Conservation (phyloP, 2,113 vertebrate genomes). For the Recurvirostra avosetta region DNA sequence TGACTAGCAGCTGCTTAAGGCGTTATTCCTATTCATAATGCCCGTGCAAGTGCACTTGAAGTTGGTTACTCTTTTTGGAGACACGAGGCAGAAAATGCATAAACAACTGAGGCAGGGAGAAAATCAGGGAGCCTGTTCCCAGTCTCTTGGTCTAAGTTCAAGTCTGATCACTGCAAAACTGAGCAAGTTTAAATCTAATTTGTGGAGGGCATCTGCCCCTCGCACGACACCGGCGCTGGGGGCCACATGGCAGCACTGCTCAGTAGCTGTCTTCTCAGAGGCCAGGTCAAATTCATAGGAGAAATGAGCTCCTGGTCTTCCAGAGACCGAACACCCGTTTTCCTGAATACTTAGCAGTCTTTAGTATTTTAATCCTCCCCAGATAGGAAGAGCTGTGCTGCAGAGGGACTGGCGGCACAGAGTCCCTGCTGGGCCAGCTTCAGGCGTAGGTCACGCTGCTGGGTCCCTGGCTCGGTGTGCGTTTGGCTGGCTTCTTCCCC, state of each 20-base stretch:
- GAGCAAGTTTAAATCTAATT: neutral
- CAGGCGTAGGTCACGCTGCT: fast-evolving
- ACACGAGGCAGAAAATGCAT: slow-evolving; percentile 14
- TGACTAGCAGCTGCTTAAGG: slow-evolving; percentile 54
- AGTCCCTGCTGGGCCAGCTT: neutral
- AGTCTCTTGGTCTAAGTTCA: neutral
- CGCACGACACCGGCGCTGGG: fast-evolving
- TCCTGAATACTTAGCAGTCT: neutral
- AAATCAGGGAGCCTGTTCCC: neutral
- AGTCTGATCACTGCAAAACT: neutral
- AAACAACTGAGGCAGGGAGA: neutral
- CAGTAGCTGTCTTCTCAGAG: neutral
- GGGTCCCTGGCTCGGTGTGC: fast-evolving
- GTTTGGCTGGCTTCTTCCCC: fast-evolving
- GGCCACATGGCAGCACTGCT: neutral
- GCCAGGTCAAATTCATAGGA: neutral
- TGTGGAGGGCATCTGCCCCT: fast-evolving
- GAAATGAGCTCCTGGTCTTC: neutral
- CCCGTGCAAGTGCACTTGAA: slow-evolving; percentile 28
- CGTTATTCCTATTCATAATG: slow-evolving; percentile 5
- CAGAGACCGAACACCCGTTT: neutral
- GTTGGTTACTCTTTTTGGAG: slow-evolving; percentile 24
- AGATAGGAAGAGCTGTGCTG: neutral
- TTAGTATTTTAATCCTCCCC: neutral
- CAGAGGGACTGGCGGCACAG: fast-evolving